Evolutionary conservation across 2,888 invertebrate species (phyloP).

Genomic region (Agonopterix alstromeriana): DNA sequence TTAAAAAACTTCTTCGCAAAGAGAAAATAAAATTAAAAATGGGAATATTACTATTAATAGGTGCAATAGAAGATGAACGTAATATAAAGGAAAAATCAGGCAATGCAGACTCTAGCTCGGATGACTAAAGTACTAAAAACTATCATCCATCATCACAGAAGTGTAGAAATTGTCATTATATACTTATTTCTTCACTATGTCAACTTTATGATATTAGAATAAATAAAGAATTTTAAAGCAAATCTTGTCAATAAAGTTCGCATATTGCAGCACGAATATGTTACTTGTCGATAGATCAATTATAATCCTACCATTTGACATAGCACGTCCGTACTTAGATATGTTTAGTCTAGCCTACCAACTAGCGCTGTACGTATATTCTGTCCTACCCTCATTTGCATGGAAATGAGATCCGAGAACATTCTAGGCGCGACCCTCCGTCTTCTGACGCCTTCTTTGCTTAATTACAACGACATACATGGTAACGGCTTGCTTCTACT

Average conservation of each 20-base stretch:
- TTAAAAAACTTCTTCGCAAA: slow-evolving; percentile 57
- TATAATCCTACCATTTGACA: slow-evolving; percentile 26
- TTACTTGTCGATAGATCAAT: slow-evolving; percentile 28
- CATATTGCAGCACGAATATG: too few relatives aligned
- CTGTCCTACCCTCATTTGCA: slow-evolving; percentile 68
- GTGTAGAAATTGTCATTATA: too few relatives aligned
- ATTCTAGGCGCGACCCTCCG: slow-evolving; percentile 60
- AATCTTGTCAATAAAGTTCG: too few relatives aligned
- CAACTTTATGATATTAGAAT: too few relatives aligned
- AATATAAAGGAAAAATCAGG: slow-evolving; percentile 9
- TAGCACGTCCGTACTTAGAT: slow-evolving; percentile 6
- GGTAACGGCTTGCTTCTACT: slow-evolving; percentile 23
- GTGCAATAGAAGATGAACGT: slow-evolving; percentile 41
- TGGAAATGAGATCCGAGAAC: slow-evolving; percentile 71
- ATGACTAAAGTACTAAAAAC: too few relatives aligned
- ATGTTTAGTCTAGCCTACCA: slow-evolving; percentile 24
- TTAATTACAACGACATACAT: slow-evolving; percentile 65
- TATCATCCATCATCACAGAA: too few relatives aligned
- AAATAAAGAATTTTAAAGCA: too few relatives aligned
- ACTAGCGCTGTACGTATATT: slow-evolving; percentile 43
- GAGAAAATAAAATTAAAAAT: slow-evolving; percentile 73
- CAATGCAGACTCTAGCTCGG: too few relatives aligned
- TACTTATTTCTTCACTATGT: too few relatives aligned
- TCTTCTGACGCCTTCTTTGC: slow-evolving; percentile 51
- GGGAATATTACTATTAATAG: slow-evolving; percentile 64